These are phyloP conservation scores for Diorhabda elongata DNA, from an alignment of 1,140 invertebrate genomes.

Conservation along the genomic window DNA sequence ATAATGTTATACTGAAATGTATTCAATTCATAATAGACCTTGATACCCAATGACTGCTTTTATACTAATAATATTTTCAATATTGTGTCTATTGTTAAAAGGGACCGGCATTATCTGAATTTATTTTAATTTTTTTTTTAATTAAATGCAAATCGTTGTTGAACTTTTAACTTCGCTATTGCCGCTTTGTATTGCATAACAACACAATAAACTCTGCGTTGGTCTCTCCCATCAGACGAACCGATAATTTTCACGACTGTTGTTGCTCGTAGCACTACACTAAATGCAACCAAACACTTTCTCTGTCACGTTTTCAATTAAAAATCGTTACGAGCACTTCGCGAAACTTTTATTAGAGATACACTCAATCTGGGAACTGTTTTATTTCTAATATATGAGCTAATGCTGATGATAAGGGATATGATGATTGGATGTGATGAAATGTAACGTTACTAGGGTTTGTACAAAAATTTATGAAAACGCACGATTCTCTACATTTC, in stretches of 20 bases:
- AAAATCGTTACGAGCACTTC: slow-evolving; percentile 2
- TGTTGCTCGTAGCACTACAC: slow-evolving; percentile 1
- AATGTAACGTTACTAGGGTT: no score
- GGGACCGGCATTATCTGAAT: neutral
- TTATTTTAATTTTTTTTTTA: neutral
- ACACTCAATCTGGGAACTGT: neutral
- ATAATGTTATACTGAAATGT: no score
- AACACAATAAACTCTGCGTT: neutral
- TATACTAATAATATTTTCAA: no score
- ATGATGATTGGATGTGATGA: no score
- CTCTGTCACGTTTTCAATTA: slow-evolving; percentile 2
- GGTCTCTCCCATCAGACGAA: slow-evolving; percentile 1
- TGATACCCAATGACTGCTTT: no score
- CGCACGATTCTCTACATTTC: no score
- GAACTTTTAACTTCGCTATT: slow-evolving; percentile 1
- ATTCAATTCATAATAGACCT: no score
- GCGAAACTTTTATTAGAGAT: neutral
- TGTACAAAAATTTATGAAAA: no score
- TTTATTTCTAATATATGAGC: no score
- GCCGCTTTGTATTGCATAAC: neutral
- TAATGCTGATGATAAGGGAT: no score
- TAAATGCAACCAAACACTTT: slow-evolving; percentile 2
- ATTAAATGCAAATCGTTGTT: slow-evolving; percentile 2
- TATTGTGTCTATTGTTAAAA: neutral
- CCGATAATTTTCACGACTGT: neutral